Evolutionary conservation across 2,888 invertebrate species (phyloP).

Genomic region (Tanytarsus gracilentus): DNA sequence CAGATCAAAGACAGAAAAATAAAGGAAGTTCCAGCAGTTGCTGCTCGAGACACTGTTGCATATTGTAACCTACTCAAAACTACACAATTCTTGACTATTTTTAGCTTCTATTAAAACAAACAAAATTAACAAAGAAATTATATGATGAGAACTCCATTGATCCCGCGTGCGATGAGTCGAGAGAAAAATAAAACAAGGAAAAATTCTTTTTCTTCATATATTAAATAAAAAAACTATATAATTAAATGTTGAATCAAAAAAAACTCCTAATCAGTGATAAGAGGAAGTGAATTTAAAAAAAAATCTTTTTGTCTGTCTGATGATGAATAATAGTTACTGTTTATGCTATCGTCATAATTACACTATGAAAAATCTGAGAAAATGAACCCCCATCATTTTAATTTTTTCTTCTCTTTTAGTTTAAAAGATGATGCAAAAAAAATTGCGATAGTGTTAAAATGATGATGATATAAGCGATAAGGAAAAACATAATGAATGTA

Average conservation of each 20-base stretch:
- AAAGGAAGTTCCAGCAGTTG: constrained; percentile 92
- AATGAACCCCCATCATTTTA: too few species aligned
- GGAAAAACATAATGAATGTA: background rate
- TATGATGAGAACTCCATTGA: background rate
- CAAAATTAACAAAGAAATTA: background rate
- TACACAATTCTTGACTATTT: constrained; percentile 17
- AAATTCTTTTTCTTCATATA: constrained; percentile 17
- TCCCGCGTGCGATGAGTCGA: background rate
- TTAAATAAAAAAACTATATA: too few species aligned
- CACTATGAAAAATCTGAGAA: background rate
- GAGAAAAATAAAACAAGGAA: background rate
- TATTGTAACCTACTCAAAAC: constrained; percentile 60
- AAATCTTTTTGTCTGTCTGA: background rate
- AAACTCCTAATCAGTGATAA: constrained; percentile 12
- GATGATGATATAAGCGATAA: constrained; percentile 5
- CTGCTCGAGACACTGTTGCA: constrained; percentile 87
- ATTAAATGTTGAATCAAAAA: constrained; percentile 2
- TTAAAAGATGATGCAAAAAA: too few species aligned
- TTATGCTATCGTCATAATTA: background rate
- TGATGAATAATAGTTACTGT: background rate
- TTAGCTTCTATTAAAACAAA: constrained; percentile 14
- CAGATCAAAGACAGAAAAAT: constrained; percentile 93
- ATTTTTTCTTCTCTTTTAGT: too few species aligned
- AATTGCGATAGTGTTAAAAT: too few species aligned
- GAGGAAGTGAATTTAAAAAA: constrained; percentile 2